Conservation (phyloP, 2,797 vertebrate genomes). For the Aphelocoma californica region DNA sequence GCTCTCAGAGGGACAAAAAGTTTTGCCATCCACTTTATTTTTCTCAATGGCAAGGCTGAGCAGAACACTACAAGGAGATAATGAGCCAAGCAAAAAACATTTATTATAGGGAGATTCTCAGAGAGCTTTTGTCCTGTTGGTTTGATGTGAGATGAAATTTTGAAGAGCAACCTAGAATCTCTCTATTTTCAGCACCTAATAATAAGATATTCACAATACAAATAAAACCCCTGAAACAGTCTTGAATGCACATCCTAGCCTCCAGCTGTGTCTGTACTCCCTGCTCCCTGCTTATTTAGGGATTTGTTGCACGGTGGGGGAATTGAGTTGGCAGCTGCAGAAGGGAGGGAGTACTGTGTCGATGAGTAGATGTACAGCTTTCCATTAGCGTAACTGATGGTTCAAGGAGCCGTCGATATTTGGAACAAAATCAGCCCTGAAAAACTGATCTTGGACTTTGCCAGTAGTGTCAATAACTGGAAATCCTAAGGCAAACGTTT, state of each 20-base stretch:
- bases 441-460: slow-evolving; percentile 12
- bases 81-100: not conserved
- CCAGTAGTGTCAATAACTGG: not conserved
- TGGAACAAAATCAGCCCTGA: not conserved
- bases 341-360: not conserved
- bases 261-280: not conserved
- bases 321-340: not conserved
- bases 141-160: not conserved
- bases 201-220: not conserved
- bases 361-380: not conserved
- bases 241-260: not conserved
- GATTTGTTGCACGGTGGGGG: not conserved
- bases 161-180: not conserved
- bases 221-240: not conserved
- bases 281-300: not conserved
- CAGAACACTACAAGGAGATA: not conserved
- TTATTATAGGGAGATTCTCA: not conserved
- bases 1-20: not conserved
- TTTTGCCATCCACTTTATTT: not conserved
- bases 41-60: not conserved
- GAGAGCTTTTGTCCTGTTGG: not conserved
- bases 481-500: slow-evolving; percentile 25
- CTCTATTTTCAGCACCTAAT: not conserved
- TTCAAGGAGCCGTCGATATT: not conserved
- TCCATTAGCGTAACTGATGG: not conserved